Percentiles rank a stretch among this genome's conserved stretches.
phyloP scores from a whole-genome alignment of 2,113 vertebrate species.

The Australoheros scitulus region DNA sequence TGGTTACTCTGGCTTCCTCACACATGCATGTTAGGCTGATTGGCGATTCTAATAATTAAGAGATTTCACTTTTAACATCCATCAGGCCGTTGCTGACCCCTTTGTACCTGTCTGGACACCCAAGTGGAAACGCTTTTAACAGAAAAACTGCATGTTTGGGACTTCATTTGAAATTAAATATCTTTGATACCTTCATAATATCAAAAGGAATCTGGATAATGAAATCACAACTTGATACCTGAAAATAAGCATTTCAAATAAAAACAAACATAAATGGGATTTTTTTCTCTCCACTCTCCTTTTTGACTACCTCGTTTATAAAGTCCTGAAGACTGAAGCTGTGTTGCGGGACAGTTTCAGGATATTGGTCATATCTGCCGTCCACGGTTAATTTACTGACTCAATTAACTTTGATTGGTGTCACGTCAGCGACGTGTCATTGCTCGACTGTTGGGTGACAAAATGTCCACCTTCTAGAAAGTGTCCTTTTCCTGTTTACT shows the following conservation, averaged over 20 bases:
- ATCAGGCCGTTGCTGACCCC: neutral
- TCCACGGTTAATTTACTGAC: neutral
- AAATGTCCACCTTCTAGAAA: neutral
- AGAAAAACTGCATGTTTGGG: neutral
- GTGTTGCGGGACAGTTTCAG: neutral
- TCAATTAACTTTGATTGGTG: conserved; percentile 28
- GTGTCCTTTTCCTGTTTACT: neutral
- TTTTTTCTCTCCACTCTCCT: neutral
- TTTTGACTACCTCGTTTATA: neutral
- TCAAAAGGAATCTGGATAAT: neutral
- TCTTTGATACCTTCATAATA: neutral
- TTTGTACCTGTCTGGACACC: no score
- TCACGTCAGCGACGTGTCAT: neutral
- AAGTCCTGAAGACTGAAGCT: neutral
- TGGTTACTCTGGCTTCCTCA: neutral
- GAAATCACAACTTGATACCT: neutral
- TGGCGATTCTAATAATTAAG: neutral
- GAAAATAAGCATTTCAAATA: neutral
- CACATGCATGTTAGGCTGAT: neutral
- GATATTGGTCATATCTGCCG: neutral
- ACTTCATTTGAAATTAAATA: no score
- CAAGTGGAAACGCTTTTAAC: neutral
- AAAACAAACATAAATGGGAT: neutral
- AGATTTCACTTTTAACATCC: neutral
- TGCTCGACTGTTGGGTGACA: neutral